Base-by-base conservation (phyloP, 2,888 invertebrate genomes). In the Sarcophaga carnaria region DNA sequence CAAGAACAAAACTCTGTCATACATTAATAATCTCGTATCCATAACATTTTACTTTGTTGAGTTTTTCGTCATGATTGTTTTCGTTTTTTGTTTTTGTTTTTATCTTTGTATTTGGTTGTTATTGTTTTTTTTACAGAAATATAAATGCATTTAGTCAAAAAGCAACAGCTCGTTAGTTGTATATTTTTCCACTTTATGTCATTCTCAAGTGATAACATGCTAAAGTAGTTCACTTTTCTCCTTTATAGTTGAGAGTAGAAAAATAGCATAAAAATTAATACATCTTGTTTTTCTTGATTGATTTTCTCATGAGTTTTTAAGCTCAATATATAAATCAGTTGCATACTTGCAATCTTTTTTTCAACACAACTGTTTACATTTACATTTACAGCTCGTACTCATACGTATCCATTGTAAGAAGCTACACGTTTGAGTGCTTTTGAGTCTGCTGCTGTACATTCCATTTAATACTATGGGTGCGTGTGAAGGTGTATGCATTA, bases 121-220 rank as follows among this genome's bases (percentile, higher is more conserved):
- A 70, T 74, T 82, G 78, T 75, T 76, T 79, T 74, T 47, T 62
- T 62, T 27, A 17, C 2, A 37, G 37, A 10, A 37, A 37, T 37
- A 75, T 71, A 72, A 86, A 77, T 76, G 80, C 77, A 83, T 86
- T 83, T 83, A 77, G 83, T 83, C 76, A 80, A 83, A 86, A 72
- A 83, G 80, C 80, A 86, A 86, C 86, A 86, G 83, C 83, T 83
- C 86, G 86, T 86, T 86, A 86, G 83, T 83, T 86, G 69, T 69
- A 62, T 72, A 83, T 81, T 74, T 80, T 80, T 85, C 49, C 78
- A 78, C 71, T 78, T 83, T 62, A 74, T 78, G 67, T 63, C 83
- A 67, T 70, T 71, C 78, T 82, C 81, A 82, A 79, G 85, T 82
- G 66, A 63, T 62, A 76, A 76, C 60, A 80, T 20, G 64, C 1